Evolutionary conservation across 2,113 vertebrate species (phyloP).

Genomic region (Craseonycteris thonglongyai): DNA sequence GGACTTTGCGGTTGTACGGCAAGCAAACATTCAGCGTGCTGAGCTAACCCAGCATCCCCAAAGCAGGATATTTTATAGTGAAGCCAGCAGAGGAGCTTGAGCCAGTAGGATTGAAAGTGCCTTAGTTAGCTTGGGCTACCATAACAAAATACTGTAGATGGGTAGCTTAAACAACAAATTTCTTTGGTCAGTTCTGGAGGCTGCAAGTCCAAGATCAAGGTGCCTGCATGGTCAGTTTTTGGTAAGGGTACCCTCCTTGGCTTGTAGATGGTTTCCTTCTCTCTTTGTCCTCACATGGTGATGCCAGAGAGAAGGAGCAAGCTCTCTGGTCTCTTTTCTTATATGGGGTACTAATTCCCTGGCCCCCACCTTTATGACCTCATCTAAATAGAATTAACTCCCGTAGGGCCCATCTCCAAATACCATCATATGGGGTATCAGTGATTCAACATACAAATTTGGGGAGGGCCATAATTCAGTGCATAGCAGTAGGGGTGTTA

Average conservation of each 20-base stretch:
- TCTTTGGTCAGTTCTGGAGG: neutral
- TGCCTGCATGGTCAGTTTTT: neutral
- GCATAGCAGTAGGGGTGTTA: neutral
- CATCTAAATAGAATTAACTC: neutral
- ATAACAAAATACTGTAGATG: neutral
- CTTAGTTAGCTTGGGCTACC: neutral
- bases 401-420: neutral
- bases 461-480: neutral
- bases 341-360: neutral
- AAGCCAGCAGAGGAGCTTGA: neutral
- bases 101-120: neutral
- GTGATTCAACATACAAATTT: neutral
- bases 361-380: neutral
- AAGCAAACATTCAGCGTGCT: no score
- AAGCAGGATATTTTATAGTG: neutral
- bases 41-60: no score
- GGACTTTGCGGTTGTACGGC: no score
- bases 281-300: no score
- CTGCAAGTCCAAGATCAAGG: neutral
- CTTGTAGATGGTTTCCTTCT: neutral
- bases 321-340: neutral
- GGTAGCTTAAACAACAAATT: neutral
- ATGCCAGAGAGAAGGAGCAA: neutral
- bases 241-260: neutral
- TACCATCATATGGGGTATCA: neutral